Conservation (phyloP, 1,140 invertebrate genomes). For the Antheraea mylitta region DNA sequence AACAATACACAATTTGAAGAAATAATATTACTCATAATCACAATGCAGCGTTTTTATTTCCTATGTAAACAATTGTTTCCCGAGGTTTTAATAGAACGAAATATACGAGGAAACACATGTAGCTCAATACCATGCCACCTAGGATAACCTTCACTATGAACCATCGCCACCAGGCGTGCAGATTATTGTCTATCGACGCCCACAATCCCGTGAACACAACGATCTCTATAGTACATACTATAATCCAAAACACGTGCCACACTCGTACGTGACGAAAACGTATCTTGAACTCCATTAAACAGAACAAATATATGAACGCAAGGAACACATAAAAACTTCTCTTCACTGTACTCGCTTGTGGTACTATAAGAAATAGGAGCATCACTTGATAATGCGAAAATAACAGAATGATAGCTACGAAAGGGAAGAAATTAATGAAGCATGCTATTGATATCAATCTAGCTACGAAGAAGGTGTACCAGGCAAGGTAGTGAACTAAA, state of each 20-base stretch:
- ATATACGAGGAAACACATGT: conserved; percentile 77
- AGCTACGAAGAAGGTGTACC: conserved; percentile 85
- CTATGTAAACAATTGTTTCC: conserved; percentile 71
- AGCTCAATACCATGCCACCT: conserved; percentile 67
- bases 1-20: conserved; percentile 2
- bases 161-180: conserved; percentile 80
- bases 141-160: conserved; percentile 79
- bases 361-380: conserved; percentile 80
- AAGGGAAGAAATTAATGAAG: conserved; percentile 84
- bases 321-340: conserved; percentile 82
- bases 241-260: conserved; percentile 83
- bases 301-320: conserved; percentile 85
- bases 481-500: conserved; percentile 83
- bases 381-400: conserved; percentile 81
- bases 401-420: conserved; percentile 79
- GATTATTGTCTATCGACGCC: conserved; percentile 80
- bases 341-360: conserved; percentile 76
- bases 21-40: conserved; percentile 9
- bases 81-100: conserved; percentile 79
- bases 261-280: conserved; percentile 84
- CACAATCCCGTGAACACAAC: conserved; percentile 82
- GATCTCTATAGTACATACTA: conserved; percentile 83
- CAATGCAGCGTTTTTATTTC: conserved; percentile 32
- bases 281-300: conserved; percentile 87
- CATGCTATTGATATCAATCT: conserved; percentile 83